Percentiles rank a stretch among this genome's conserved stretches.
Conservation (phyloP, 2,797 vertebrate genomes). For the Myotis vivesi region DNA sequence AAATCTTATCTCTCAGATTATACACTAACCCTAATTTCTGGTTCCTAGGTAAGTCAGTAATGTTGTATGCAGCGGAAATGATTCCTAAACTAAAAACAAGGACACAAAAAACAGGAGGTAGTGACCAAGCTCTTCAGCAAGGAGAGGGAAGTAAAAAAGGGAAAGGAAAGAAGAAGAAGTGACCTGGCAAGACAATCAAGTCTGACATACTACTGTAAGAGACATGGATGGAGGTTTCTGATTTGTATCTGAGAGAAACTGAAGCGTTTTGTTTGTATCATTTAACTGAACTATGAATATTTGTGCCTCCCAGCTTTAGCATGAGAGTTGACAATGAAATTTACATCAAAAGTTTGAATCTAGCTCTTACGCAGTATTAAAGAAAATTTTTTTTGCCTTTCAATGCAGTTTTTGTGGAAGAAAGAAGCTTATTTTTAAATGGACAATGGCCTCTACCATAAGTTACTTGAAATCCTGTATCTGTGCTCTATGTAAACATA, state of each 20-base stretch:
- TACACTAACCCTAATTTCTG: constrained; percentile 43
- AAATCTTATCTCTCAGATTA: background rate
- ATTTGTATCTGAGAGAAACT: constrained; percentile 32
- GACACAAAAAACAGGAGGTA: constrained; percentile 92
- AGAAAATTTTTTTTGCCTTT: constrained; percentile 12
- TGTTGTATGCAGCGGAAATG: constrained; percentile 96
- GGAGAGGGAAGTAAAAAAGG: constrained; percentile 96
- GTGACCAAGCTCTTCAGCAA: constrained; percentile 90
- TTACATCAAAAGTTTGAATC: background rate
- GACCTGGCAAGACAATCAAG: background rate
- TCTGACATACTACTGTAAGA: background rate
- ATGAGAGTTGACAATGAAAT: constrained; percentile 57
- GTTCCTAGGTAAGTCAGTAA: constrained; percentile 91
- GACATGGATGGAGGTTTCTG: background rate
- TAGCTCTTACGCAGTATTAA: constrained; percentile 1
- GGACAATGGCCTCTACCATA: constrained; percentile 20
- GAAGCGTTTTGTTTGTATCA: constrained; percentile 33
- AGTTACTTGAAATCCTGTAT: constrained; percentile 56
- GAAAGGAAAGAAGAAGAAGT: constrained; percentile 97
- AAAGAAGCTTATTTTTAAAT: constrained; percentile 56
- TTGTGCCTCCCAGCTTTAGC: constrained; percentile 61
- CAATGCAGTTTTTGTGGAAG: constrained; percentile 3
- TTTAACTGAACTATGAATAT: constrained; percentile 69
- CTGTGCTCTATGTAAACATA: constrained; percentile 36
- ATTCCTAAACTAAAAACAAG: constrained; percentile 97